Evolutionary conservation across 2,113 vertebrate genomes (phyloP), one percentile per base, ranked within the genome.

Genomic region (Bos javanicus): DNA sequence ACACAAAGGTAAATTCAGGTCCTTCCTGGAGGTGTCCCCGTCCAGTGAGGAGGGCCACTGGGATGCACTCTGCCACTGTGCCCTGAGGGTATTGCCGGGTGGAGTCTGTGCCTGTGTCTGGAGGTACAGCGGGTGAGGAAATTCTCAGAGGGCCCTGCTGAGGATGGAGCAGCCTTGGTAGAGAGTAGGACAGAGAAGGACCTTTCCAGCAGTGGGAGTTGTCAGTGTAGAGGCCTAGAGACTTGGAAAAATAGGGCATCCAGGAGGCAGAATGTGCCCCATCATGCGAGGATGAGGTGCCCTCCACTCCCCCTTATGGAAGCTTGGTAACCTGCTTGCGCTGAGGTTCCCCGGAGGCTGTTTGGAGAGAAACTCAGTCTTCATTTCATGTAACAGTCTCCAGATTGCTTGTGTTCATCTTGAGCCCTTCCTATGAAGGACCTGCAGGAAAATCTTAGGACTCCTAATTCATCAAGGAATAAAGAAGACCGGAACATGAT

Each of bases 291-390:
- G 17, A 4, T 46, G 48, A 19, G 1, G 85, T 21, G 2, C 7
- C 43, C 33, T 25, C 9, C 1, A 0, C 17, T 11, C 5, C 17
- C 14, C 48, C 21, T 54, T 1, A 11, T 4, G 3, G 3, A 48
- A 48, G 30, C 23, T 85, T 36, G 3, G 19, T 54, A 19, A 33
- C 14, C n/a, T 62, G 50, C 17, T 1, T 36, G 1, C 36, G 19
- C 56, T 82, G 43, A 25, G 83, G n/a, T n/a, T 52, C 82, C 57
- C 87, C 30, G 5, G 46, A 17, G 56, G 50, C 10, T 81, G 3
- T 64, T 52, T 52, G 14, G 39, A 60, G 67, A 43, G 64, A 59
- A 85, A 50, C 30, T 60, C 30, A 16, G 39, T 13, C 60, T 82
- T 62, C 64, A 39, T 39, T 28, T 60, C 54, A 26, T 67, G 0